These are phyloP conservation scores for Camelus dromedarius DNA, from an alignment of 2,113 vertebrate species.

Conservation along the genomic window DNA sequence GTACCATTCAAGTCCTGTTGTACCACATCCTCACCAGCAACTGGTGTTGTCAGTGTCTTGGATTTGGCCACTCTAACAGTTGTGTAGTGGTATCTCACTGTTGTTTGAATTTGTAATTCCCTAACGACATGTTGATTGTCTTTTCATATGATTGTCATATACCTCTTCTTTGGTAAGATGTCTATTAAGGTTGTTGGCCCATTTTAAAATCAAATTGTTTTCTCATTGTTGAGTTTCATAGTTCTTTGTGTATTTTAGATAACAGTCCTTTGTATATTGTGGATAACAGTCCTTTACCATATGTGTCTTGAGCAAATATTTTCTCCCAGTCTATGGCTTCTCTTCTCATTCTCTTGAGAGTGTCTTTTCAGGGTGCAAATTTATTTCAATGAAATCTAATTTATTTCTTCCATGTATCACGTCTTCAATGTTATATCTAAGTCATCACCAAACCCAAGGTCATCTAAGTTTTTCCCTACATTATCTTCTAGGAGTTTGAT, in stretches of 20 bases:
- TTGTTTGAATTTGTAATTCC: neutral
- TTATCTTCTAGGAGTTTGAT: neutral
- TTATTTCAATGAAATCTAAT: neutral
- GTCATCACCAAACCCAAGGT: neutral
- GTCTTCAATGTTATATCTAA: neutral
- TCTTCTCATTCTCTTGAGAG: neutral
- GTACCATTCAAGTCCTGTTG: neutral
- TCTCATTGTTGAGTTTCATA: neutral
- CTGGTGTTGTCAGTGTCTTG: neutral
- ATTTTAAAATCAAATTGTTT: neutral
- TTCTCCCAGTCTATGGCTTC: neutral
- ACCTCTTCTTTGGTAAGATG: neutral
- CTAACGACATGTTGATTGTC: neutral
- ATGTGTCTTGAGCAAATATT: neutral
- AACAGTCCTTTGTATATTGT: neutral
- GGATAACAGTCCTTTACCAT: neutral
- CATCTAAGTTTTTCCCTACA: neutral
- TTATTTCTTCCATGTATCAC: neutral
- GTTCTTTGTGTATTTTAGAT: neutral
- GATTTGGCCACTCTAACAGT: neutral
- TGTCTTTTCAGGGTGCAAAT: neutral
- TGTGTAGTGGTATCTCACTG: neutral
- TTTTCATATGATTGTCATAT: neutral
- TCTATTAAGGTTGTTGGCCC: neutral
- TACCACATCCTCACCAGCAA: neutral